Evolutionary conservation across 2,797 vertebrate genomes (phyloP), one percentile per base, ranked within the genome.

Genomic region (Antrozous pallidus): DNA sequence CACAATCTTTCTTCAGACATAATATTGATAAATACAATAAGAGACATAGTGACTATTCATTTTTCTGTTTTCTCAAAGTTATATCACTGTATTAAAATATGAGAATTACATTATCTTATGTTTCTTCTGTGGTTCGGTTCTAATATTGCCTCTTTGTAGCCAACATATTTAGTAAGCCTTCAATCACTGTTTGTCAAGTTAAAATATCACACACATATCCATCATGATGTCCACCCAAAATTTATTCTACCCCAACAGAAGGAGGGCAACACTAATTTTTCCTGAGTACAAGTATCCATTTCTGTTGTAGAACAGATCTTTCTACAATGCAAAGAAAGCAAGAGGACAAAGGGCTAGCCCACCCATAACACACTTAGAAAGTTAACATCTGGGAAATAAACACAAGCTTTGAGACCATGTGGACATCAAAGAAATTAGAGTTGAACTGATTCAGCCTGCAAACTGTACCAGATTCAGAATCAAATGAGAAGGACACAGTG

Each of bases 21-120:
- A 20, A 77, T 61, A 93, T 88, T 84, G 78, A 90, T 22, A 85
- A 79, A 38, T 63, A 69, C 1, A 84, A 7, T 81, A 90, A 94
- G 54, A 5, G 31, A 56, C 24, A 47, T 20, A 36, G 13, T 54
- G 51, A 67, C 2, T 22, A 26, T 31, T 8, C 14, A 85, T 16
- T 5, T 26, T 3, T 83, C n/a, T 71, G 13, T 58, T 40, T 2
- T 67, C 7, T 80, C 14, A 82, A 67, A 82, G 8, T 49, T 70
- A n/a, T 36, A 58, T 49, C 2, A 67, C 40, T 94, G 10, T 33
- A 28, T 28, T 77, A 14, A 87, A 88, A 67, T 71, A 70, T 56
- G 13, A 83, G 36, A 58, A 63, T 58, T 20, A 78, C 5, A 69
- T 73, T 47, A 13, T 31, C 13, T 83, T 65, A 2, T 65, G 17